Base-by-base conservation (phyloP, 2,797 vertebrate genomes). In the Phataginus tetradactyla region DNA sequence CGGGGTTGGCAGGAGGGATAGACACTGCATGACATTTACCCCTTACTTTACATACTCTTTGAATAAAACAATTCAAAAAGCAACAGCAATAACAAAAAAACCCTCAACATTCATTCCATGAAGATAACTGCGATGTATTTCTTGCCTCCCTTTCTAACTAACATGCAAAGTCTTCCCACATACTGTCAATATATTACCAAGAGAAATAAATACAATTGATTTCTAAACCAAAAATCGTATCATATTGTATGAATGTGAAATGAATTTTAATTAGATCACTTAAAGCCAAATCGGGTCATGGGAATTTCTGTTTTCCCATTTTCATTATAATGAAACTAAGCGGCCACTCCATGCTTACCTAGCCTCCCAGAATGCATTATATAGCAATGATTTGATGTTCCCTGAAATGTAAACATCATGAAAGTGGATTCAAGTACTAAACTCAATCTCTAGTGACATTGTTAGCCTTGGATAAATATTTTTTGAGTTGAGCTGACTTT, bases 401-500 rank as follows among this genome's bases (percentile, higher is more conserved):
- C n/a, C 79, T 72, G 72, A 94, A 94, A 86, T 37, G 71, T 10
- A 51, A 89, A 94, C 87, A 25, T 61, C 45, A 75, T 78, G 79
- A 75, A 83, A 55, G n/a, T 80, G 61, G 42, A 85, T 51, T 94
- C 45, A 95, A 84, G 37, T 74, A 85, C 72, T 96, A 57, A 80
- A 39, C n/a, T 77, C 68, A 72, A 59, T 92, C 68, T 74, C 63
- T 69, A 86, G 64, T 71, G 85, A 95, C 42, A 37, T 0, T 55
- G 13, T 51, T 84, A 57, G 37, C 3, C 51, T 55, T 88, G 51
- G 34, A 86, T 95, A 92, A 91, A 64, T 83, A 42, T 45, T 64
- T 96, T 92, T 95, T 87, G 0, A 80, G 51, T 78, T 95, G 59
- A 92, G n/a, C 53, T 90, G 59, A 91, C 53, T 96, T 85, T 92